Conservation (phyloP, 2,113 vertebrate species). For the Oryctolagus cuniculus region DNA sequence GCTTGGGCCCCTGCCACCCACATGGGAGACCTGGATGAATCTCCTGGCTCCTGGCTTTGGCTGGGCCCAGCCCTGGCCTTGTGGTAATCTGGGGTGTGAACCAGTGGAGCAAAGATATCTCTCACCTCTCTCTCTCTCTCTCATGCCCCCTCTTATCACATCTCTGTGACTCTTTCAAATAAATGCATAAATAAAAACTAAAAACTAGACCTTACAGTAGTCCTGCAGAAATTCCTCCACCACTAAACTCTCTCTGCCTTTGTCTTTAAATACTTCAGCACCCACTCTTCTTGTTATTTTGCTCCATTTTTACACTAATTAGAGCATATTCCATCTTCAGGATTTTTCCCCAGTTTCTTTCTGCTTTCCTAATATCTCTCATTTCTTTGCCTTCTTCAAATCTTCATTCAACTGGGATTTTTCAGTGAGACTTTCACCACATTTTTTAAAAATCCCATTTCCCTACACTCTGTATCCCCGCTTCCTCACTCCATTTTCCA, state of each 20-base stretch:
- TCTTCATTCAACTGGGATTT: background rate
- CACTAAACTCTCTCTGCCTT: background rate
- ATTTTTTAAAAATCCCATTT: constrained; percentile 17
- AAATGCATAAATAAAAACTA: too few species aligned
- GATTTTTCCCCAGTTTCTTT: background rate
- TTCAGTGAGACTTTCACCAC: background rate
- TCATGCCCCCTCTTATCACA: too few species aligned
- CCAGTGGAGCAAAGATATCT: too few species aligned
- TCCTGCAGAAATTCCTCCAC: background rate
- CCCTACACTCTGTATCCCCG: accelerated
- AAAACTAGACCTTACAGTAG: background rate
- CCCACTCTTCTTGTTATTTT: background rate
- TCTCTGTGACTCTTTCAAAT: too few species aligned
- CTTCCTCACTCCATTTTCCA: background rate
- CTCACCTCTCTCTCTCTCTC: too few species aligned
- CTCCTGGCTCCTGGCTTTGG: too few species aligned
- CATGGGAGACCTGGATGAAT: too few species aligned
- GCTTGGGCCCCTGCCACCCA: too few species aligned
- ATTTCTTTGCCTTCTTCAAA: background rate
- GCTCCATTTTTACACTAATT: background rate
- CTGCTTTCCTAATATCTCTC: accelerated
- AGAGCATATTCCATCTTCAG: background rate
- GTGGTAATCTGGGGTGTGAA: too few species aligned
- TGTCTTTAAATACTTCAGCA: background rate
- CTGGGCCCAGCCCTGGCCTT: too few species aligned